Percentiles rank a stretch among this genome's conserved stretches.
Evolutionary conservation across 2,113 vertebrate species (phyloP).

Genomic region (Cochlearius cochlearius): DNA sequence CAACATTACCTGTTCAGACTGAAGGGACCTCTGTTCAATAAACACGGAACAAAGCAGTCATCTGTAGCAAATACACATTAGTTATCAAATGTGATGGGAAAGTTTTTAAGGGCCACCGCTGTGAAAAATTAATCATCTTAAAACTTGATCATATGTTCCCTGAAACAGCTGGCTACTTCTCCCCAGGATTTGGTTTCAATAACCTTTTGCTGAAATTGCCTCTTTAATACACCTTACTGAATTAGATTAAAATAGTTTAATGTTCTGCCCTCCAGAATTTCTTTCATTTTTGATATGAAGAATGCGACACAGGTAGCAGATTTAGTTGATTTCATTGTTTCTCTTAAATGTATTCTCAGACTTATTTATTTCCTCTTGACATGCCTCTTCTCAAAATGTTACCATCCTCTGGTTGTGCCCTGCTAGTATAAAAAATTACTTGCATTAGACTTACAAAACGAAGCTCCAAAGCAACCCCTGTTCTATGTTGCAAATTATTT

Average conservation of each 20-base stretch:
- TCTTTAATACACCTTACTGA: not conserved
- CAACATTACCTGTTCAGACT: not conserved
- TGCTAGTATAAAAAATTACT: not conserved
- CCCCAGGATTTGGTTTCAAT: not conserved
- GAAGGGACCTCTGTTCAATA: not conserved
- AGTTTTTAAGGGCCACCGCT: not conserved
- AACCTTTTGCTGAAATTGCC: not conserved
- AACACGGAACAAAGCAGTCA: not conserved
- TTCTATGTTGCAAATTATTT: not conserved
- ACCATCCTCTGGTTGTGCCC: not conserved
- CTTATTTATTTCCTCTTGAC: not conserved
- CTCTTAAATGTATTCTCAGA: not conserved
- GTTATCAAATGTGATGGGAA: not conserved
- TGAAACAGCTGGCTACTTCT: not conserved
- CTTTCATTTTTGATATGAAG: not conserved
- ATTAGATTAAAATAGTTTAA: not conserved
- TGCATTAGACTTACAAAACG: not conserved
- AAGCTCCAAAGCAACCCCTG: not conserved
- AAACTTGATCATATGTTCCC: not conserved
- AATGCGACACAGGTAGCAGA: not conserved
- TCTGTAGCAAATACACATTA: not conserved
- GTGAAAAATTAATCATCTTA: constrained; percentile 6
- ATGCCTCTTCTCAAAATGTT: not conserved
- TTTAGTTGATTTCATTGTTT: not conserved
- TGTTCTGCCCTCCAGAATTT: not conserved